Evolutionary conservation across 2,888 invertebrate species (phyloP).

Genomic region (Agrochola macilenta): DNA sequence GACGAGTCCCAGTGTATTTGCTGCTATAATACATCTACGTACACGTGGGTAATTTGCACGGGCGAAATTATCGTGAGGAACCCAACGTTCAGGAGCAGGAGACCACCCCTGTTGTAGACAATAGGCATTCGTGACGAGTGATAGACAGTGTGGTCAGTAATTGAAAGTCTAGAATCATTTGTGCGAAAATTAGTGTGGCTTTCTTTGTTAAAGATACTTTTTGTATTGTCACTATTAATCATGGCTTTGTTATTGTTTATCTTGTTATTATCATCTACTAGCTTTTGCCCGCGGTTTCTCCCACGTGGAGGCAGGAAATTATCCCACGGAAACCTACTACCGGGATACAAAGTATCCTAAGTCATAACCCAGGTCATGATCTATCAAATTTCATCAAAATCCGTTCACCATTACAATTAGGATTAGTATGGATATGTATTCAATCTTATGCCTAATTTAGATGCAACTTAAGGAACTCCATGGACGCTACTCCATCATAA

Average conservation of each 20-base stretch:
- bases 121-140: conserved; percentile 8
- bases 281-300: too few species aligned
- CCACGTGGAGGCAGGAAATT: too few species aligned
- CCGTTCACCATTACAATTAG: too few species aligned
- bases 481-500: neutral
- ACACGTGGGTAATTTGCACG: conserved; percentile 70
- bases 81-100: conserved; percentile 15
- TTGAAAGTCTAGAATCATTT: conserved; percentile 16
- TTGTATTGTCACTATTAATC: neutral
- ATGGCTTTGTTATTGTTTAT: neutral
- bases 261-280: too few species aligned
- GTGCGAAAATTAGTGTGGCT: neutral
- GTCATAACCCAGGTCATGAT: too few species aligned
- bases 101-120: neutral
- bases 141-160: conserved; percentile 1
- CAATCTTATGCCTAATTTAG: too few species aligned
- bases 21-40: conserved; percentile 73
- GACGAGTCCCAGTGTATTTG: conserved; percentile 71
- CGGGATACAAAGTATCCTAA: too few species aligned
- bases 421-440: too few species aligned
- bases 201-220: neutral
- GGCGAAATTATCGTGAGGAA: conserved; percentile 73
- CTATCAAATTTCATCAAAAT: too few species aligned
- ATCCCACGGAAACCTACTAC: too few species aligned
- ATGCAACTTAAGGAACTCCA: too few species aligned